Evolutionary conservation across 2,113 vertebrate species (phyloP).

Genomic region (Leptodactylus fuscus): DNA sequence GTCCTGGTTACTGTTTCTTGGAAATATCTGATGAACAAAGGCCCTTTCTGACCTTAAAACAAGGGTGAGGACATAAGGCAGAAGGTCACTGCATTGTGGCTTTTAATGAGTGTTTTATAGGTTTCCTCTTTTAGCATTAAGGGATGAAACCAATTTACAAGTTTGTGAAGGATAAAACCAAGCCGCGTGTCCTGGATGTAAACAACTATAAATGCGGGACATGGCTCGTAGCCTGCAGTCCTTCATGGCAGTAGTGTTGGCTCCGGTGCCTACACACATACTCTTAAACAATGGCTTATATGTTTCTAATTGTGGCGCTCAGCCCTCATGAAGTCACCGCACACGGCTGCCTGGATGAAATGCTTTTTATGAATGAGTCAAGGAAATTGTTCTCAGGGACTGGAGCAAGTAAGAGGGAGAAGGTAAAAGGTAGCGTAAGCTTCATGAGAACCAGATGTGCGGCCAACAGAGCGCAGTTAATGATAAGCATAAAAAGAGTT

Average conservation of each 20-base stretch:
- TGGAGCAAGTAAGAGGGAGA: slow-evolving; percentile 6
- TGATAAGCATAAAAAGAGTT: slow-evolving; percentile 46
- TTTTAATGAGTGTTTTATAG: background rate
- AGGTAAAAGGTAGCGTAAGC: slow-evolving; percentile 11
- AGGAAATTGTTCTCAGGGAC: slow-evolving; percentile 36
- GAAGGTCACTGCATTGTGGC: background rate
- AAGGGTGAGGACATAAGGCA: background rate
- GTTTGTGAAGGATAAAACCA: background rate
- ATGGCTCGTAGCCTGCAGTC: background rate
- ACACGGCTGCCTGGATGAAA: slow-evolving; percentile 12
- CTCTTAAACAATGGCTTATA: background rate
- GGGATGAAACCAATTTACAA: background rate
- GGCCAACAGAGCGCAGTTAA: slow-evolving; percentile 21
- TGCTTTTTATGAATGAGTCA: slow-evolving; percentile 54
- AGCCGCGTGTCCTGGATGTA: background rate
- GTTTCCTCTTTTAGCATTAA: background rate
- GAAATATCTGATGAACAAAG: background rate
- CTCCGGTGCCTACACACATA: background rate
- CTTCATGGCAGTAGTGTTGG: background rate
- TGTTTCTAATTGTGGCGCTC: slow-evolving; percentile 17
- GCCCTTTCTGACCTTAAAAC: background rate
- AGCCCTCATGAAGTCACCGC: background rate
- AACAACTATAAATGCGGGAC: background rate
- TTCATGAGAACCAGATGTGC: slow-evolving; percentile 56
- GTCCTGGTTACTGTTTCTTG: too few relatives aligned